Conservation (phyloP, 2,888 invertebrate genomes). For the Stenodera caucasica region DNA sequence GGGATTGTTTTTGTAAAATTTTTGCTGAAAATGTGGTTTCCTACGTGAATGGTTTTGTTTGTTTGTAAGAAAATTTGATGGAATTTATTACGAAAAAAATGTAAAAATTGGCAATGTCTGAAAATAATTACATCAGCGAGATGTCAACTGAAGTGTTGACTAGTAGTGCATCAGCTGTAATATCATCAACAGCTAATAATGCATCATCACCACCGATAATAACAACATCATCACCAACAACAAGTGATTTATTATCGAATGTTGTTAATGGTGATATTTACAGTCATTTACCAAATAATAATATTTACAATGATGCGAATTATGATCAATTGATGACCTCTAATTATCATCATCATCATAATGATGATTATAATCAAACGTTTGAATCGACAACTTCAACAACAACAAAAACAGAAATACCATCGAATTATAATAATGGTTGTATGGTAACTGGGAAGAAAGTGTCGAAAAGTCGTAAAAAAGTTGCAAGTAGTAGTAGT, state of each 20-base stretch:
- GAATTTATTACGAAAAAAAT: slow-evolving; percentile 10
- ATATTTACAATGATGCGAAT: slow-evolving; percentile 41
- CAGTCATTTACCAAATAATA: slow-evolving; percentile 50
- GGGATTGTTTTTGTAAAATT: too few relatives aligned
- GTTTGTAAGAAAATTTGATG: too few relatives aligned
- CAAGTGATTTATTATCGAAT: slow-evolving; percentile 13
- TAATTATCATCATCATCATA: background rate
- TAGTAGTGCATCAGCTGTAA: slow-evolving; percentile 1
- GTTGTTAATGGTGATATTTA: slow-evolving; percentile 33
- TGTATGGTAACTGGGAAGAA: background rate
- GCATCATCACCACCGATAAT: slow-evolving; percentile 25
- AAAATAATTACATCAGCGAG: slow-evolving; percentile 25
- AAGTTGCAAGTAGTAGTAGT: slow-evolving; percentile 32
- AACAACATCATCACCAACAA: background rate
- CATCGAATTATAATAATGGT: slow-evolving; percentile 43
- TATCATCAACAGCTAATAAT: slow-evolving; percentile 14
- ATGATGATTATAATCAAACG: slow-evolving; percentile 8
- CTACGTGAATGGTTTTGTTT: background rate
- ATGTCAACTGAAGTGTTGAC: slow-evolving; percentile 18
- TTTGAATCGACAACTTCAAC: slow-evolving; percentile 29
- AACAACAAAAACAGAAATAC: background rate
- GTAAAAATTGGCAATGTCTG: slow-evolving; percentile 28
- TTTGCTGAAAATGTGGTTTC: background rate
- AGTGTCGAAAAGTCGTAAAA: slow-evolving; percentile 31
- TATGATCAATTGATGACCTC: background rate